Evolutionary conservation across 2,888 invertebrate genomes (phyloP).

Genomic region (Eurytoma adleriae): DNA sequence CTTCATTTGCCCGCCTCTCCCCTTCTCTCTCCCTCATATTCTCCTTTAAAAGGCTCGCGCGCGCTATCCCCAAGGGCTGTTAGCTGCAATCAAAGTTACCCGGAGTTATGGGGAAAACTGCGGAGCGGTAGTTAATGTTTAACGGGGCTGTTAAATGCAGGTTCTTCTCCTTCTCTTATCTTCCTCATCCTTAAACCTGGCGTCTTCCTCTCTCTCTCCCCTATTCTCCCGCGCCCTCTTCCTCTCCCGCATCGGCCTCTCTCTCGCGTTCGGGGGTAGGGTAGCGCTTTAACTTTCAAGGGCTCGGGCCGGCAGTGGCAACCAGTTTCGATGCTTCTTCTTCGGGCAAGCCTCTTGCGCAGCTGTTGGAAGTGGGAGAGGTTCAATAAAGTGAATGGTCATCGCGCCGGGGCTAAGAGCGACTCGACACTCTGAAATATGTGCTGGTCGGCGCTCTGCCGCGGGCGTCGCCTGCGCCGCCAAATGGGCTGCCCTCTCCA

Average conservation of each 20-base stretch:
- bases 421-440: constrained; percentile 36
- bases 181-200: constrained; percentile 12
- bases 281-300: constrained; percentile 43
- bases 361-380: not conserved
- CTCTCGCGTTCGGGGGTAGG: constrained; percentile 2
- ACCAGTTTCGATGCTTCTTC: not conserved
- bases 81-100: constrained; percentile 75
- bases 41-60: constrained; percentile 40
- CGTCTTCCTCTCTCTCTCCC: not conserved
- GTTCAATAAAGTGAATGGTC: constrained; percentile 54
- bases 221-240: not conserved
- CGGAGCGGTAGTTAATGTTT: constrained; percentile 72
- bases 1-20: constrained; percentile 45
- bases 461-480: not conserved
- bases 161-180: constrained; percentile 41
- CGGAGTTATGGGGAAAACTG: constrained; percentile 72
- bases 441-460: not conserved
- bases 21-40: constrained; percentile 42
- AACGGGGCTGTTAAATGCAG: constrained; percentile 74
- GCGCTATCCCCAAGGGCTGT: constrained; percentile 69
- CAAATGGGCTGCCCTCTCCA: not conserved
- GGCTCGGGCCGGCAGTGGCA: not conserved
- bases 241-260: not conserved
- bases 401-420: constrained; percentile 13
- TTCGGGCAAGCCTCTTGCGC: not conserved